Evolutionary conservation across 2,113 vertebrate species (phyloP), one percentile per base, ranked within the genome.

Genomic region (Muscicapa adusta): DNA sequence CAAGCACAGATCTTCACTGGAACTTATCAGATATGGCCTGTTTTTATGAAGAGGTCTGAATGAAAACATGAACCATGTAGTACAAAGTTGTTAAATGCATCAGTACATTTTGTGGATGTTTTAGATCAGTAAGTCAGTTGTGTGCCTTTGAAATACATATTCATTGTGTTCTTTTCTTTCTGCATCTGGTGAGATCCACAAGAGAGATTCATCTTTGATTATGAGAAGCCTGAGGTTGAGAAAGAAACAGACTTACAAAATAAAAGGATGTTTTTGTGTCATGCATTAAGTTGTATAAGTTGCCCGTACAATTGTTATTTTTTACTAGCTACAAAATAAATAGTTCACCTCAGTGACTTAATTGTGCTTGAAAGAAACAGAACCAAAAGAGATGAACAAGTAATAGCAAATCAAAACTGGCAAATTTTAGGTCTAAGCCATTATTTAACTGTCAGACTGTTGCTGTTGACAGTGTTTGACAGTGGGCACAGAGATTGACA

Each of bases 391-490:
- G 85, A 51, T 61, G 2, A 40, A 43, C 6, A 31, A 71, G 29
- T 9, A 89, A 4, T 10, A 75, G 43, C 7, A 63, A 73, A 43
- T 61, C 47, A 36, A 53, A 53, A 45, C 4, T 9, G 54, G 2
- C 15, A 15, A 16, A 18, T 22, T 28, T 42, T 14, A 38, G 15
- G 5, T 65, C 68, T 25, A 57, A 83, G 53, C 12, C 1, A 1
- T 50, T 85, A 36, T 2, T 45, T 79, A 42, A 16, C 13, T 72
- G 38, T 11, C 16, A 22, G 29, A 5, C 29, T 63, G 3, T 29
- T 1, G 0, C n/a, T 51, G 2, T 29, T 47, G 66, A 33, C 4
- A 5, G 26, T 2, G 2, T 80, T 80, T 26, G n/a, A 16, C 33
- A 31, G 34, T 25, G 45, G 24, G 15, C 54, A 53, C 3, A 20